Percentiles rank a stretch among this genome's conserved stretches.
Evolutionary conservation across 2,113 vertebrate genomes (phyloP).

Genomic region (Beaufortia kweichowensis): DNA sequence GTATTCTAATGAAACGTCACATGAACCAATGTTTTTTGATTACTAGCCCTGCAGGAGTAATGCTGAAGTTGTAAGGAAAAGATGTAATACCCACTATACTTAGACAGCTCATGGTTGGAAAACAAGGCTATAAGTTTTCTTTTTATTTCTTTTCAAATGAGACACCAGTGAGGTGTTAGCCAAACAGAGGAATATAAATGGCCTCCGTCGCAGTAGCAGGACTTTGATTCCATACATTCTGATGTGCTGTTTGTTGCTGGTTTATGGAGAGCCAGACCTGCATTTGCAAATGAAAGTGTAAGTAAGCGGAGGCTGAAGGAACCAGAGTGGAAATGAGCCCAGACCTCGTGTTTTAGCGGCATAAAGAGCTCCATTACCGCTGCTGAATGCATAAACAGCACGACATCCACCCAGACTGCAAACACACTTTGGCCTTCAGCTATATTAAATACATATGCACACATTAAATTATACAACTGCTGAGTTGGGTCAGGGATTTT

Average conservation of each 20-base stretch:
- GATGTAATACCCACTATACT: constrained; percentile 1
- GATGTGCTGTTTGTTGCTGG: constrained; percentile 21
- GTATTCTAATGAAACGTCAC: constrained; percentile 10
- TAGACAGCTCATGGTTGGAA: background rate
- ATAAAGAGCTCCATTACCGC: constrained; percentile 45
- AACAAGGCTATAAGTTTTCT: constrained; percentile 39
- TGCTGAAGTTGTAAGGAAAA: constrained; percentile 16
- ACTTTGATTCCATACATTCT: constrained; percentile 44
- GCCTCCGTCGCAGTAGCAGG: constrained; percentile 10
- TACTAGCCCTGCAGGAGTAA: constrained; percentile 20
- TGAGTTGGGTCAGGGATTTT: constrained; percentile 6
- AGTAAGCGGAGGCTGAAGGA: background rate
- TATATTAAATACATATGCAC: constrained; percentile 29
- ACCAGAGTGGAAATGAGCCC: constrained; percentile 18
- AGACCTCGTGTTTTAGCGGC: constrained; percentile 18
- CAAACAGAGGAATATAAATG: constrained; percentile 37
- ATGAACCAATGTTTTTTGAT: constrained; percentile 30
- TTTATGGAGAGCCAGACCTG: constrained; percentile 39
- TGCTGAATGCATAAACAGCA: constrained; percentile 38
- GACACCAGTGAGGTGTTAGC: background rate
- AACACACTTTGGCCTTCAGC: constrained; percentile 29
- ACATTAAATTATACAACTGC: constrained; percentile 28
- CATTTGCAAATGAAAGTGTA: constrained; percentile 44
- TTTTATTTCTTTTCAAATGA: constrained; percentile 50
- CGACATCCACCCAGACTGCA: constrained; percentile 20